Percentiles rank a stretch among this genome's conserved stretches.
These are phyloP conservation scores for Brachionus rotundiformis DNA, from an alignment of 1,140 invertebrate genomes.

Conservation along the genomic window DNA sequence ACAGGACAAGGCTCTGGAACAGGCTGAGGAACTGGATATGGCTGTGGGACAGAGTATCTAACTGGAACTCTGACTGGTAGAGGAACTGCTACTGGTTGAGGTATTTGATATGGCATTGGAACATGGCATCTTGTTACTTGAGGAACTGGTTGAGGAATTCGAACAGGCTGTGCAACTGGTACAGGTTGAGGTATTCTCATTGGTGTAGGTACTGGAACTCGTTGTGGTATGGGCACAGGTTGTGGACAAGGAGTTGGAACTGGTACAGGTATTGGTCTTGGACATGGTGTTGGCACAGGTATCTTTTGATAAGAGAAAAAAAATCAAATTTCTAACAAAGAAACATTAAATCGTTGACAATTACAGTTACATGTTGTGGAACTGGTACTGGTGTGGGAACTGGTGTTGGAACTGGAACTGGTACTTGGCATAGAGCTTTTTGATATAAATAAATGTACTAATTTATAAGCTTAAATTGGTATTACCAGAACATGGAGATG, in stretches of 20 bases:
- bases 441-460: too few species aligned
- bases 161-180: background rate
- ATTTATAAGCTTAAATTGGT: background rate
- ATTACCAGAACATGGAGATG: background rate
- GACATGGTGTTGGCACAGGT: background rate
- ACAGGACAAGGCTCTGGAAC: background rate
- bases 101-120: constrained; percentile 3
- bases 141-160: constrained; percentile 21
- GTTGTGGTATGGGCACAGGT: background rate
- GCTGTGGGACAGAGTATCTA: background rate
- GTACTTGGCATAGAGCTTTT: background rate
- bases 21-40: constrained; percentile 11
- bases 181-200: background rate
- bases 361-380: background rate
- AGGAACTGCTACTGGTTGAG: background rate
- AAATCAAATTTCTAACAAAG: too few species aligned
- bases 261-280: constrained; percentile 11
- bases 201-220: background rate
- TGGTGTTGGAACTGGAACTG: background rate
- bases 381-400: constrained; percentile 12
- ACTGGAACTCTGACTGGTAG: background rate
- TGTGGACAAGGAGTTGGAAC: background rate
- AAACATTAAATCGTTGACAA: too few species aligned
- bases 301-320: background rate
- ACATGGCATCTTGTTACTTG: background rate